These are phyloP conservation scores for Hydropsyche betteni DNA, from an alignment of 2,888 invertebrate species.

Conservation along the genomic window DNA sequence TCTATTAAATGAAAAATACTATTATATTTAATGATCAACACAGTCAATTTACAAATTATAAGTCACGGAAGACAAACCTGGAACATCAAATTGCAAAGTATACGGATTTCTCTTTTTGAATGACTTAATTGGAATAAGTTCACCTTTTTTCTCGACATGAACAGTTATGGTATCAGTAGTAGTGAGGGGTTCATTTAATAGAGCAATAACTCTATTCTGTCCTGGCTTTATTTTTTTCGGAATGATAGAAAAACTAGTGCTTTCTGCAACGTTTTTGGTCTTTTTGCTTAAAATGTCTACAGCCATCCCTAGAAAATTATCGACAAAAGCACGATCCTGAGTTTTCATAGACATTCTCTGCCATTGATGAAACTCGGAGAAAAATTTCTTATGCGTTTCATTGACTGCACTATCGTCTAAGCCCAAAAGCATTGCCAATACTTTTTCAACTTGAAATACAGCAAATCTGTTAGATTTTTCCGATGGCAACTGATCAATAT, in stretches of 20 bases:
- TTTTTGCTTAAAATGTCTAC: conserved; percentile 77
- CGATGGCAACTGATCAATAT: conserved; percentile 66
- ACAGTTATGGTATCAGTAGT: conserved; percentile 81
- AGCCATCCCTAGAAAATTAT: conserved; percentile 83
- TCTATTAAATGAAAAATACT: conserved; percentile 59
- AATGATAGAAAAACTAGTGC: conserved; percentile 76
- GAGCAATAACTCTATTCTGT: conserved; percentile 82
- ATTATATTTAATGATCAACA: background rate
- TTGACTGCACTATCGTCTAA: conserved; percentile 77
- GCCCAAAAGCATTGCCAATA: conserved; percentile 82
- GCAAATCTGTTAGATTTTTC: conserved; percentile 63
- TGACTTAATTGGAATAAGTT: conserved; percentile 76
- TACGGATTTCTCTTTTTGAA: conserved; percentile 85
- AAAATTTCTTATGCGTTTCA: conserved; percentile 74
- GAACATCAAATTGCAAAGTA: conserved; percentile 84
- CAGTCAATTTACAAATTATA: background rate
- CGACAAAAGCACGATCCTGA: conserved; percentile 85
- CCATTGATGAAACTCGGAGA: conserved; percentile 82
- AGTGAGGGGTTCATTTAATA: conserved; percentile 80
- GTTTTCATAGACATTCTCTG: conserved; percentile 81
- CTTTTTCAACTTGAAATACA: conserved; percentile 74
- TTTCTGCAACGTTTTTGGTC: conserved; percentile 67
- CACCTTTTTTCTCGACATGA: conserved; percentile 82
- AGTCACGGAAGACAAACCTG: conserved; percentile 59
- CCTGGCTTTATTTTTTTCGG: conserved; percentile 83